Evolutionary conservation across 2,113 vertebrate species (phyloP).

Genomic region (Excalfactoria chinensis): DNA sequence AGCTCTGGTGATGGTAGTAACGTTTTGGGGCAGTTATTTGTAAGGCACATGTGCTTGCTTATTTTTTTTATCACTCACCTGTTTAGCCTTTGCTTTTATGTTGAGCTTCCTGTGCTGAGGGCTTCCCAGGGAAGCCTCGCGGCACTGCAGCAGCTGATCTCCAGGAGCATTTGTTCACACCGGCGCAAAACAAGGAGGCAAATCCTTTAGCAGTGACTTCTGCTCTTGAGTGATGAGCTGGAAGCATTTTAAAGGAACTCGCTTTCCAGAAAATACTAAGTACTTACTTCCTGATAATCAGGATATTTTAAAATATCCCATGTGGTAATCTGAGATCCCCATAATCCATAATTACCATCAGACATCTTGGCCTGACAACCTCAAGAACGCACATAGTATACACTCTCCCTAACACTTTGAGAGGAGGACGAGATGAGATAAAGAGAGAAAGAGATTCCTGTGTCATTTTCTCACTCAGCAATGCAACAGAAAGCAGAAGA

Average conservation of each 20-base stretch:
- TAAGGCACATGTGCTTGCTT: not conserved
- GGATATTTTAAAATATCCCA: not conserved
- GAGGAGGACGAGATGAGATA: not conserved
- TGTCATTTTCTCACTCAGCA: not conserved
- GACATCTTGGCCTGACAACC: not conserved
- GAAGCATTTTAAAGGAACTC: not conserved
- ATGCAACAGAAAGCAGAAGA: not conserved
- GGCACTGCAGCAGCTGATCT: not conserved
- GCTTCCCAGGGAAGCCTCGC: not conserved
- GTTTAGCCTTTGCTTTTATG: not conserved
- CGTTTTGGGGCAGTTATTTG: not conserved
- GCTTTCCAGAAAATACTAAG: not conserved
- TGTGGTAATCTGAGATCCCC: not conserved
- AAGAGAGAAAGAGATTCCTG: not conserved
- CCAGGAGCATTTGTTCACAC: not conserved
- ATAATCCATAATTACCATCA: not conserved
- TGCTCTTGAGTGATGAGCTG: not conserved
- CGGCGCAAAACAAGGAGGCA: not conserved
- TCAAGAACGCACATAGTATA: not conserved
- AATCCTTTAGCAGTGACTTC: not conserved
- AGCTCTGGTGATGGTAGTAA: not conserved
- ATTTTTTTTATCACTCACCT: constrained; percentile 41
- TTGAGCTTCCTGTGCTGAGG: not conserved
- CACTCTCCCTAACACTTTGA: not conserved
- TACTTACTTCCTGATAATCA: not conserved